phyloP scores from a whole-genome alignment of 2,113 vertebrate genomes.

The Gobiocypris rarus region DNA sequence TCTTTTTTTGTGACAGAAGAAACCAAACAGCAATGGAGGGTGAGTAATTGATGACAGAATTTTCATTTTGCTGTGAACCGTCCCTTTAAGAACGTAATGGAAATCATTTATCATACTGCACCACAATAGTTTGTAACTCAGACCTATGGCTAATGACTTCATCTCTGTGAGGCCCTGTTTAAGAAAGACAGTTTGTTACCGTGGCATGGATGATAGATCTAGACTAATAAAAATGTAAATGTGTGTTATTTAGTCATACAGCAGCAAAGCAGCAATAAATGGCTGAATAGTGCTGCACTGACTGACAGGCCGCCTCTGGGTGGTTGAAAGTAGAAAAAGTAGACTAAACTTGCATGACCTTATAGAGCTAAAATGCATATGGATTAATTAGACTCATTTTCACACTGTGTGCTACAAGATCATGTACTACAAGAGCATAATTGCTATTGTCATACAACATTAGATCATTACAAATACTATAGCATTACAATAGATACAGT shows the following conservation, averaged over 20 bases:
- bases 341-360: constrained; percentile 32
- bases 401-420: constrained; percentile 4
- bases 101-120: constrained; percentile 40
- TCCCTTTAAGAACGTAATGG: constrained; percentile 35
- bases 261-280: constrained; percentile 12
- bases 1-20: not conserved
- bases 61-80: not conserved
- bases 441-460: not conserved
- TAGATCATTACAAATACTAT: too few species aligned
- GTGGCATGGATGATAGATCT: constrained; percentile 46
- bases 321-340: not conserved
- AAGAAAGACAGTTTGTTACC: constrained; percentile 34
- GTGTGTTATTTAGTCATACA: constrained; percentile 52
- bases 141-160: constrained; percentile 40
- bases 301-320: constrained; percentile 39
- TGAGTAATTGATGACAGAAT: not conserved
- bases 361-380: constrained; percentile 20
- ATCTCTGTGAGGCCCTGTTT: constrained; percentile 25
- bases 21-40: not conserved
- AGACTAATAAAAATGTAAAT: constrained; percentile 59
- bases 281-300: not conserved
- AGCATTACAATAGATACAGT: too few species aligned
- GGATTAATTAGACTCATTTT: constrained; percentile 43
- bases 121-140: constrained; percentile 32
- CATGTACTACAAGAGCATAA: not conserved